These are phyloP conservation scores for Daboia siamensis DNA, from an alignment of 2,113 vertebrate species.

Conservation along the genomic window DNA sequence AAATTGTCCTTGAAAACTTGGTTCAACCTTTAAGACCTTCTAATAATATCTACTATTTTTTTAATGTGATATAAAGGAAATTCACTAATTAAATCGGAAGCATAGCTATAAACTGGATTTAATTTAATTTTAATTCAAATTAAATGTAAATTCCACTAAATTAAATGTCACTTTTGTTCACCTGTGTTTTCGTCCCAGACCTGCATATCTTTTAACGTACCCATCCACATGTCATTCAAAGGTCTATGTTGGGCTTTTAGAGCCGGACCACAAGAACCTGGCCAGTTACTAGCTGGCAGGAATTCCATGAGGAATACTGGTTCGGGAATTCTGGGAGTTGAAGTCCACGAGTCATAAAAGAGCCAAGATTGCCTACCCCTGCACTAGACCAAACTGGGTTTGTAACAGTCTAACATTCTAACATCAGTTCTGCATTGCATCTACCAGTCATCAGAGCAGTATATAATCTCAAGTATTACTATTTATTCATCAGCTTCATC, in stretches of 20 bases:
- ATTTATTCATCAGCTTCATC: neutral
- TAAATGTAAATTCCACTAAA: neutral
- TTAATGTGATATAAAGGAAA: neutral
- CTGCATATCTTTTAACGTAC: neutral
- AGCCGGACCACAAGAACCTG: neutral
- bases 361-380: no score
- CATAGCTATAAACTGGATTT: neutral
- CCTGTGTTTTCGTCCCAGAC: neutral
- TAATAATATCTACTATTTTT: neutral
- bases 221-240: neutral
- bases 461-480: neutral
- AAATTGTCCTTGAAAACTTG: neutral
- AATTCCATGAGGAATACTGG: neutral
- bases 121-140: neutral
- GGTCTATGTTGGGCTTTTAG: neutral
- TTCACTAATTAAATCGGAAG: neutral
- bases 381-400: neutral
- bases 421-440: neutral
- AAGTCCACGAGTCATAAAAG: no score
- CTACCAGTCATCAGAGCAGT: neutral
- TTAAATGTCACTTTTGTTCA: neutral
- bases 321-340: no score
- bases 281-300: neutral
- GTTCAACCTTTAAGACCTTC: neutral
- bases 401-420: no score